Evolutionary conservation across 1,140 invertebrate genomes (phyloP), one percentile per base, ranked within the genome.

Genomic region (Zophobas morio): DNA sequence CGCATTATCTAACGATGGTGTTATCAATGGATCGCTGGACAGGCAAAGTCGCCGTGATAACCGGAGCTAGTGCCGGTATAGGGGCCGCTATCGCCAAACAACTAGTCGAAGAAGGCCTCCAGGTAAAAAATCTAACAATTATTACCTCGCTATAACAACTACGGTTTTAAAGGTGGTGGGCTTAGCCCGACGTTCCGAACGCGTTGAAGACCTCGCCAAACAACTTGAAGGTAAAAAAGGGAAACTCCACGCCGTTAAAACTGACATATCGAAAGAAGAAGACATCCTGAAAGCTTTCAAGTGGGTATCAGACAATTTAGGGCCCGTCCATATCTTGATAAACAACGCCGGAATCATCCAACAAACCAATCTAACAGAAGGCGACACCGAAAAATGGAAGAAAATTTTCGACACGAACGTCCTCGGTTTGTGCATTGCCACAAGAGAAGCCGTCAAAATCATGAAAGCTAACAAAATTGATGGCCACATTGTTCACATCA

Each of bases 241-340:
- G 2, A 82, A 86, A 73, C 86, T 90, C 4, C 84, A 88, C 75
- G 82, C 90, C 0, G 73, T 89, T 4, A 83, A 89, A 76, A 92
- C 91, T 80, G 94, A 96, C 83, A 82, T 95, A 0, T 86, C 87
- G 1, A 89, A 90, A n/a, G 89, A 90, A 80, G 87, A 89, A 1
- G 91, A 93, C 0, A 90, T 95, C 49, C 82, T 89, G 6, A 85
- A 86, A 33, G 89, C 92, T 49, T 95, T 95, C 81, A 82, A 89
- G 57, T 90, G 89, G 88, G 88, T 91, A n/a, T 88, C 90, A 63
- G 83, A 88, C 3, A 88, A 88, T 1, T 85, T 91, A 39, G 92
- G 91, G 3, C 89, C 90, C 8, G 86, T 93, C 0, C 90, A 94
- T 82, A 85, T 95, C 1, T 86, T 94, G 54, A 86, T 95, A 36